A percentile compares a stretch with the other conserved stretches of the same genome.
Evolutionary conservation across 2,888 invertebrate genomes (phyloP).

Genomic region (Yponomeuta evonymella): DNA sequence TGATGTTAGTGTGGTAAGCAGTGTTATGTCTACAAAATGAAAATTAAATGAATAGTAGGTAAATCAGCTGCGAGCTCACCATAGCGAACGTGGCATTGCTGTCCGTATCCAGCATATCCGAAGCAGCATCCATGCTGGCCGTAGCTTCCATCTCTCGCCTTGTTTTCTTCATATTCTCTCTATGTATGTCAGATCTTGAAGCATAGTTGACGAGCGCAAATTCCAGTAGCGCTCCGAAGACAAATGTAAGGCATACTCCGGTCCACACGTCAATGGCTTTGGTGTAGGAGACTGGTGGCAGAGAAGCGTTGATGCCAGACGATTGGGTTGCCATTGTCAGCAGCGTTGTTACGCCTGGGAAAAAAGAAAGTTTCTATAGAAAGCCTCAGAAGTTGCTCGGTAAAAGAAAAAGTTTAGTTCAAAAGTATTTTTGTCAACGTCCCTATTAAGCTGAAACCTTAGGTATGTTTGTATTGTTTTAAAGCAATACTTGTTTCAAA

Average conservation of each 20-base stretch:
- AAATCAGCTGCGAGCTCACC: conserved; percentile 78
- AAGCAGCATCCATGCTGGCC: conserved; percentile 89
- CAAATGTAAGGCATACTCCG: conserved; percentile 97
- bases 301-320: conserved; percentile 95
- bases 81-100: conserved; percentile 93
- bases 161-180: conserved; percentile 93
- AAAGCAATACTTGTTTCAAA: too few relatives aligned
- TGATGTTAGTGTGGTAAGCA: not conserved
- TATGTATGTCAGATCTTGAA: conserved; percentile 91
- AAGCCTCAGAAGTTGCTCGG: not conserved
- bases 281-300: conserved; percentile 98
- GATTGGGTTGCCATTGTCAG: conserved; percentile 98
- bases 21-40: not conserved
- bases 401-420: too few relatives aligned
- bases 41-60: conserved; percentile 7
- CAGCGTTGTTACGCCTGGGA: conserved; percentile 92
- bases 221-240: conserved; percentile 97
- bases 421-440: too few relatives aligned
- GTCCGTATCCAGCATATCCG: conserved; percentile 90
- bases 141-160: conserved; percentile 90
- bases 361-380: not conserved
- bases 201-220: conserved; percentile 99
- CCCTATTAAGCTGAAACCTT: too few relatives aligned
- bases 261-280: conserved; percentile 99
- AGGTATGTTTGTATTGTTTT: too few relatives aligned